Evolutionary conservation across 2,888 invertebrate species (phyloP).

Genomic region (Eristalis pertinax): DNA sequence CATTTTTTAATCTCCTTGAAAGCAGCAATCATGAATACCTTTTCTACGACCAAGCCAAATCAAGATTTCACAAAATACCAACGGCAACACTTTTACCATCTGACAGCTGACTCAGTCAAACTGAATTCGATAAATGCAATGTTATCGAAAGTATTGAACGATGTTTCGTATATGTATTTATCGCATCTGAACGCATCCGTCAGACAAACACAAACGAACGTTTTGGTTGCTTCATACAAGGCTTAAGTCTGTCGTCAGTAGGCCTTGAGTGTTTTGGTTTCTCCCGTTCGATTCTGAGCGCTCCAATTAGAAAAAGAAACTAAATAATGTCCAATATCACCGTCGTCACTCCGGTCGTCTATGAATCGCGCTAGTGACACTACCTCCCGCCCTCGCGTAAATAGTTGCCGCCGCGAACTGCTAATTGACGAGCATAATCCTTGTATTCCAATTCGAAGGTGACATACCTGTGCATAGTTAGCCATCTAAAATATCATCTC

Average conservation of each 20-base stretch:
- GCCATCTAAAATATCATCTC: background rate
- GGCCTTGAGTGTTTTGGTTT: conserved; percentile 71
- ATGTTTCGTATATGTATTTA: conserved; percentile 11
- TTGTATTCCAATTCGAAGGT: conserved; percentile 59
- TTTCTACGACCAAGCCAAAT: background rate
- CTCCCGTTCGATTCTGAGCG: conserved; percentile 60
- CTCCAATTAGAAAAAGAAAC: conserved; percentile 62
- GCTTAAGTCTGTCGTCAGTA: conserved; percentile 64
- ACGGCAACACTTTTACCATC: conserved; percentile 23
- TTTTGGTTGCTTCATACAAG: conserved; percentile 60
- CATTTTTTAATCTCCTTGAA: no score
- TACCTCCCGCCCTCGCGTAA: conserved; percentile 60
- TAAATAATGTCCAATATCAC: conserved; percentile 59
- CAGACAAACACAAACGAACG: conserved; percentile 56
- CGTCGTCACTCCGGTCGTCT: conserved; percentile 41
- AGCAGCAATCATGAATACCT: no score
- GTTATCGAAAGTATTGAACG: conserved; percentile 33
- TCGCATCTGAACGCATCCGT: conserved; percentile 43
- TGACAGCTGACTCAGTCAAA: conserved; percentile 6
- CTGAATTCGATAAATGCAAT: conserved; percentile 16
- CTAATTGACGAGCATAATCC: conserved; percentile 47
- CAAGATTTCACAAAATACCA: background rate
- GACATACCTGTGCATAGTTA: conserved; percentile 45
- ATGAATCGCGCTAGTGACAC: conserved; percentile 66
- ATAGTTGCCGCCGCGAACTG: conserved; percentile 48